Evolutionary conservation across 2,113 vertebrate species (phyloP).

Genomic region (Mellivora capensis): DNA sequence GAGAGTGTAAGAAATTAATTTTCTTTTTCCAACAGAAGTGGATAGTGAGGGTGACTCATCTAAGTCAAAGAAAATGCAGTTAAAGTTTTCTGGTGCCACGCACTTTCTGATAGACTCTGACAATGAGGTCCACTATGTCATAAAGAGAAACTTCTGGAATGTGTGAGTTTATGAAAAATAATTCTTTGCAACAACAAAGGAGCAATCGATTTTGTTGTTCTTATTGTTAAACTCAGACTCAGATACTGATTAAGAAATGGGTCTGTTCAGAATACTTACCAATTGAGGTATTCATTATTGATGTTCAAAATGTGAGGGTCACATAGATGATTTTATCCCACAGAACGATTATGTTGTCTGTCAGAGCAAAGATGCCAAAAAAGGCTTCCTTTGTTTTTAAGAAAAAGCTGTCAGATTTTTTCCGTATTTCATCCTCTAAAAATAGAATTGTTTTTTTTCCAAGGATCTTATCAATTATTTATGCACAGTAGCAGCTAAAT

Average conservation of each 20-base stretch:
- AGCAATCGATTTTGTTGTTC: neutral
- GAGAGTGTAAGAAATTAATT: conserved; percentile 68
- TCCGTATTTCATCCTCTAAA: neutral
- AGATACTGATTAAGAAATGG: neutral
- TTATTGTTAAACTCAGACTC: neutral
- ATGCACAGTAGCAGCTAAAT: conserved; percentile 41
- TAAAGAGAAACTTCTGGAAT: conserved; percentile 22
- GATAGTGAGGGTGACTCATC: conserved; percentile 41
- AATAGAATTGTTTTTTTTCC: neutral
- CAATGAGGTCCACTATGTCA: neutral
- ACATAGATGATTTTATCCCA: neutral
- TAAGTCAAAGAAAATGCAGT: conserved; percentile 51
- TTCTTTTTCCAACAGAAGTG: conserved; percentile 59
- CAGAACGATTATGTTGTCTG: neutral
- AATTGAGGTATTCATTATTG: neutral
- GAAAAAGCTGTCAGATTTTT: conserved; percentile 43
- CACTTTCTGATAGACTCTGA: conserved; percentile 53
- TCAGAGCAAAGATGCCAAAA: neutral
- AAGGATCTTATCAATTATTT: conserved; percentile 61
- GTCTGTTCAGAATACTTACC: neutral
- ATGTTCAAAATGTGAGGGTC: conserved; percentile 31
- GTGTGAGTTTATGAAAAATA: neutral
- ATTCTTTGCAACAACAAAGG: neutral
- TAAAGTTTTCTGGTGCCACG: neutral
- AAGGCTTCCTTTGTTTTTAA: conserved; percentile 1